Evolutionary conservation across 2,888 invertebrate species (phyloP).

Genomic region (Ellobium chinense): DNA sequence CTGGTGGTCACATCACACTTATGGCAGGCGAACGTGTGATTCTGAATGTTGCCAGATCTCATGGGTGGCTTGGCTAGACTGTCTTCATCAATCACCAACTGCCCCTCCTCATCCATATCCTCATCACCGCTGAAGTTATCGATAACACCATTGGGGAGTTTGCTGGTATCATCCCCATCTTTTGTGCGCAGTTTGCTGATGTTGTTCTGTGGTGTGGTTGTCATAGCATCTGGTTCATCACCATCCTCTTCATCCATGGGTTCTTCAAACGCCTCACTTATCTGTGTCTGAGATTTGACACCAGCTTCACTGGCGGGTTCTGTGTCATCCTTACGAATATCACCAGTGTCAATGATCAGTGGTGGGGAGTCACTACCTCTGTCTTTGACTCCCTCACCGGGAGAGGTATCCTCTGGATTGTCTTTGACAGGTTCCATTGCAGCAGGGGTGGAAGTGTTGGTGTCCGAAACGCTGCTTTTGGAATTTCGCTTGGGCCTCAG

Average conservation of each 20-base stretch:
- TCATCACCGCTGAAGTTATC: constrained; percentile 49
- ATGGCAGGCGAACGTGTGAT: constrained; percentile 33
- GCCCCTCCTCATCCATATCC: constrained; percentile 63
- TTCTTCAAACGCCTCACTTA: not conserved
- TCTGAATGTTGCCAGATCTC: not conserved
- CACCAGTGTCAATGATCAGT: not conserved
- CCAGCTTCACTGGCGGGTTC: not conserved
- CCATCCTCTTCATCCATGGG: constrained; percentile 23
- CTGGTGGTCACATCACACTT: constrained; percentile 64
- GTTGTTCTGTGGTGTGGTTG: not conserved
- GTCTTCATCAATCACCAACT: constrained; percentile 54
- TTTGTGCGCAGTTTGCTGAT: not conserved
- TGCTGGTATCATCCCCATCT: not conserved
- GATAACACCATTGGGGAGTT: constrained; percentile 2
- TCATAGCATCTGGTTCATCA: constrained; percentile 40
- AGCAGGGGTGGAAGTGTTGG: not conserved
- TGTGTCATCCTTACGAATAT: not conserved
- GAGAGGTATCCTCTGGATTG: not conserved
- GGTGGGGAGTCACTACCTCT: not conserved
- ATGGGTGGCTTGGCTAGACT: not conserved
- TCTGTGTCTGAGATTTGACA: not conserved
- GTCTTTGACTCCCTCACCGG: not conserved
- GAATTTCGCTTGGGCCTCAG: constrained; percentile 26
- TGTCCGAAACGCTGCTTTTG: constrained; percentile 8
- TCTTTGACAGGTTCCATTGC: constrained; percentile 5